phyloP scores from a whole-genome alignment of 2,797 vertebrate genomes.

The Dendrocincla fuliginosa region DNA sequence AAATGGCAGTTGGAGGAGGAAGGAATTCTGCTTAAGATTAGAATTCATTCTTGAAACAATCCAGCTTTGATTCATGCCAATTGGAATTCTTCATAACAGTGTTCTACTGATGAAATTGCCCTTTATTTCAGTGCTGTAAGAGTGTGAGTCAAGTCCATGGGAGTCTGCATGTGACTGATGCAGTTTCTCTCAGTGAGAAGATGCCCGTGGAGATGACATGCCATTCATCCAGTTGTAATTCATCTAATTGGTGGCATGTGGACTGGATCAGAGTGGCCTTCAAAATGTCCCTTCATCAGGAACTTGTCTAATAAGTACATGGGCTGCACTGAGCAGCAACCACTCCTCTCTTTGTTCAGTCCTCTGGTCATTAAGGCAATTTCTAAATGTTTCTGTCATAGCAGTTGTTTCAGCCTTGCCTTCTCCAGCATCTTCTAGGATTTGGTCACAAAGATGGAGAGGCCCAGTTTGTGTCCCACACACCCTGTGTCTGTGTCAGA shows the following conservation, averaged over 20 bases:
- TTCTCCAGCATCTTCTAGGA: neutral
- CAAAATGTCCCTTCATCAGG: neutral
- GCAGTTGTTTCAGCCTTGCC: neutral
- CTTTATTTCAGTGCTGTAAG: neutral
- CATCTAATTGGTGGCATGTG: neutral
- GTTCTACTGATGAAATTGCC: neutral
- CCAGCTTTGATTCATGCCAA: neutral
- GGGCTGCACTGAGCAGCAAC: neutral
- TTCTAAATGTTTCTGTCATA: neutral
- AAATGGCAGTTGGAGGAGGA: neutral
- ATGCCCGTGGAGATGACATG: neutral
- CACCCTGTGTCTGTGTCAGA: neutral
- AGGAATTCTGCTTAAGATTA: neutral
- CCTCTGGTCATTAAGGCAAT: neutral
- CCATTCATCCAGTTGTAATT: neutral
- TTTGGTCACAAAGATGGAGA: neutral
- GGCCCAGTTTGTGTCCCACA: neutral
- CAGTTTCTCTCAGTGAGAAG: neutral
- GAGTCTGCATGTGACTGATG: neutral
- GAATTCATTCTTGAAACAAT: neutral
- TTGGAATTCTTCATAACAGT: neutral
- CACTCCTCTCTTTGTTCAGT: neutral
- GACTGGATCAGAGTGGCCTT: neutral
- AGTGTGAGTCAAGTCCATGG: neutral
- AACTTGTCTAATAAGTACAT: neutral